These are phyloP conservation scores for Gavialis gangeticus DNA, from an alignment of 2,113 vertebrate genomes.

Conservation along the genomic window DNA sequence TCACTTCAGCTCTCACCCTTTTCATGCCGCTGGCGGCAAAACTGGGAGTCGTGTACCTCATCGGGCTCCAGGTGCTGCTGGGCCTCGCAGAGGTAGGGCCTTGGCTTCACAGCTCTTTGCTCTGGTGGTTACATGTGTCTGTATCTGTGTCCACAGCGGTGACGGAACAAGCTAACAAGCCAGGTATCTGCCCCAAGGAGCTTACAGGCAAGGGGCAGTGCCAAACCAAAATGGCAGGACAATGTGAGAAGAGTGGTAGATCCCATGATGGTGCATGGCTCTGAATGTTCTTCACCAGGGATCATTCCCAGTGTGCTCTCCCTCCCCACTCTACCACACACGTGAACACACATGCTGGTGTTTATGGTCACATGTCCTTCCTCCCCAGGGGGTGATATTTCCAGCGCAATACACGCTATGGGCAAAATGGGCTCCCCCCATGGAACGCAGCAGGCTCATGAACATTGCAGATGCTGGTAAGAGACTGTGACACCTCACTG, in stretches of 20 bases:
- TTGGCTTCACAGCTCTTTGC: background rate
- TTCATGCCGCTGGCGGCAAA: constrained; percentile 83
- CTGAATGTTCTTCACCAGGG: background rate
- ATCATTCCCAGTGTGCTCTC: accelerated
- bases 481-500: background rate
- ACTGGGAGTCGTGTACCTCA: constrained; percentile 76
- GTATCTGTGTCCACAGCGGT: no score
- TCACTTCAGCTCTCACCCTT: constrained; percentile 82
- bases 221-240: background rate
- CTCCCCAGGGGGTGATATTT: constrained; percentile 77
- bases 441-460: constrained; percentile 80
- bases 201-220: background rate
- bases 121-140: background rate
- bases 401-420: constrained; percentile 83
- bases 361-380: background rate
- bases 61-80: constrained; percentile 77
- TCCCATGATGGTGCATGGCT: background rate
- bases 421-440: constrained; percentile 83
- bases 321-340: background rate
- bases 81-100: constrained; percentile 81
- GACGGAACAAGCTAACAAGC: background rate
- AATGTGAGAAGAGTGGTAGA: background rate
- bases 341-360: background rate
- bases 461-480: constrained; percentile 72
- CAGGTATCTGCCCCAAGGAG: background rate